Evolutionary conservation across 2,797 vertebrate species (phyloP), one percentile per base, ranked within the genome.

Genomic region (Xyrichtys novacula): DNA sequence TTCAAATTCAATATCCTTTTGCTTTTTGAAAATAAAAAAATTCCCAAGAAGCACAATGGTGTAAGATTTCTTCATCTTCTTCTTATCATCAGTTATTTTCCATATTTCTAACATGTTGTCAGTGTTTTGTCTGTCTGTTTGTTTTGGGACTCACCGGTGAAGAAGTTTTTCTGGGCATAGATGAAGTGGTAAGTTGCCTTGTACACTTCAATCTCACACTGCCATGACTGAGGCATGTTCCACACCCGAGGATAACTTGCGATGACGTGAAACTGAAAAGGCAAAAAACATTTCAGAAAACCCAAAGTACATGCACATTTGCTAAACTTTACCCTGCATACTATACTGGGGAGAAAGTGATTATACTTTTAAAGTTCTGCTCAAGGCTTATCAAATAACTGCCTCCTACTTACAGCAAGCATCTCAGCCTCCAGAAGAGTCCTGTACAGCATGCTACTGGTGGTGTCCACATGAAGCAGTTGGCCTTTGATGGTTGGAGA

Each of bases 161-260:
- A 99, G 89, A 99, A 99, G 92, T 96, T 98, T 85, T 99, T 99
- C 91, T 99, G 98, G 59, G 98, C 97, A 69, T 97, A 99, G 88
- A 99, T 99, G 84, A 99, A 99, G 82, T 99, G 96, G 80, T 99
- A 99, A 0, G 98, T 99, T 71, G 98, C 97, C 88, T 99, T 99
- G 90, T 98, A 99, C 64, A 99, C 98, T 82, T 99, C 98, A 2
- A 99, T 94, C 89, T 99, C 98, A 44, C 97, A 98, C 62, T 99
- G 97, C 98, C 98, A 99, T 0, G 94, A 95, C 92, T 99, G 98
- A 5, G 96, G 96, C 97, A 98, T 98, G 88, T 99, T 99, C 98
- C 98, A 99, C 31, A 96, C 90, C 17, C 95, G 93, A 11, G 97
- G 96, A 76, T 98, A 99, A 88, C 95, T 96, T 81, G 97, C 96